Conservation (phyloP, 2,797 vertebrate genomes). For the Lutjanus campechanus region DNA sequence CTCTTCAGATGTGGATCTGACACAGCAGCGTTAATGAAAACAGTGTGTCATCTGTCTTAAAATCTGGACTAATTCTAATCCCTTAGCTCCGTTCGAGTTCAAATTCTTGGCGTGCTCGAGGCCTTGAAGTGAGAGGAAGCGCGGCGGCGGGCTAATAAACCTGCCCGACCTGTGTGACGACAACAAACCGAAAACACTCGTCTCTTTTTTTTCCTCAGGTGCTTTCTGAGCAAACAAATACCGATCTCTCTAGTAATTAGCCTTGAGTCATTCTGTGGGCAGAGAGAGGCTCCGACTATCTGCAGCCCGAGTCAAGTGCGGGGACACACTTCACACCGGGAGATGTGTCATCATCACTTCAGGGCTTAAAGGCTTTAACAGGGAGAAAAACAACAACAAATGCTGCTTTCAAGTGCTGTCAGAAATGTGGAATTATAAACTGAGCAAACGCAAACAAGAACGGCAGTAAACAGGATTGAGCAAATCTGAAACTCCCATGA, state of each 20-base stretch:
- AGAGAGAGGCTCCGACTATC: conserved; percentile 17
- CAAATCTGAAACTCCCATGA: background rate
- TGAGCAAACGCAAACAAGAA: background rate
- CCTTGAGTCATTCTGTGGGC: conserved; percentile 27
- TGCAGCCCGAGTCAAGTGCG: conserved; percentile 17
- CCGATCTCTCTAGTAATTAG: conserved; percentile 32
- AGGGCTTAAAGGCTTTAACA: conserved; percentile 11
- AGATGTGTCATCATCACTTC: conserved; percentile 45
- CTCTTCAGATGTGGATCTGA: conserved; percentile 36
- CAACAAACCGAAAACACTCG: conserved; percentile 13
- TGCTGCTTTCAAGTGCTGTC: conserved; percentile 25
- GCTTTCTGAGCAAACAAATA: conserved; percentile 56
- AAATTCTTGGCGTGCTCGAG: conserved; percentile 32
- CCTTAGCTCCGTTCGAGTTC: conserved; percentile 33
- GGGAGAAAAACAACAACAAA: background rate
- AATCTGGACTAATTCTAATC: conserved; percentile 38
- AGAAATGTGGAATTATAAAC: background rate
- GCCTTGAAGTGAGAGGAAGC: conserved; percentile 31
- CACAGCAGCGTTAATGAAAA: conserved; percentile 43
- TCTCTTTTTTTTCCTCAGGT: conserved; percentile 29
- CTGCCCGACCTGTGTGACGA: conserved; percentile 46
- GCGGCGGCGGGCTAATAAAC: conserved; percentile 36
- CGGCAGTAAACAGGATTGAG: background rate
- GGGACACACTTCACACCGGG: conserved; percentile 33
- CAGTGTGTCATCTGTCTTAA: conserved; percentile 31